Conservation (phyloP, 2,888 invertebrate genomes). For the Sturmia bella region DNA sequence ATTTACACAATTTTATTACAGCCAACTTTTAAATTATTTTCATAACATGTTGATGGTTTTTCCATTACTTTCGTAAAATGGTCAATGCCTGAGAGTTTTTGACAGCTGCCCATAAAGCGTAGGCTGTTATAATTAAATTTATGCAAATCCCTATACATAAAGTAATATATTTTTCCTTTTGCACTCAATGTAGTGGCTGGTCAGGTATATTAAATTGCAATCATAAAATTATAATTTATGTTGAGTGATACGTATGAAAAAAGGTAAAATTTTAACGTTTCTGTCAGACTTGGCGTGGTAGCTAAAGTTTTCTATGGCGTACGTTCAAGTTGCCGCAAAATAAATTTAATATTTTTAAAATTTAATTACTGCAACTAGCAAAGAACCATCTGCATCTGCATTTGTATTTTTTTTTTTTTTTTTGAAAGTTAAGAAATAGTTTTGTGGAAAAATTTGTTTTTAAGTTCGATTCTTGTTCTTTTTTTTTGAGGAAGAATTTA, state of each 20-base stretch:
- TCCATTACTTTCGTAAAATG: slow-evolving; percentile 4
- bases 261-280: no score
- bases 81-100: slow-evolving; percentile 24
- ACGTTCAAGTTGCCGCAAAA: not conserved
- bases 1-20: slow-evolving; percentile 7
- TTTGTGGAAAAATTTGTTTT: not conserved
- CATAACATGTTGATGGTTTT: slow-evolving; percentile 7
- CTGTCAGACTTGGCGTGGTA: no score
- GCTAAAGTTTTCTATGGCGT: no score
- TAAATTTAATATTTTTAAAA: slow-evolving; percentile 9
- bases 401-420: slow-evolving; percentile 26
- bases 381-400: slow-evolving; percentile 29
- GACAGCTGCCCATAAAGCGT: slow-evolving; percentile 20
- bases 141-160: slow-evolving; percentile 55
- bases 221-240: slow-evolving; percentile 28
- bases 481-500: slow-evolving; percentile 3
- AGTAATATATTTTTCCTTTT: slow-evolving; percentile 1
- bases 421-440: no score
- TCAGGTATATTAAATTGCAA: slow-evolving; percentile 17
- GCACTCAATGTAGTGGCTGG: not conserved
- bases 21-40: slow-evolving; percentile 23
- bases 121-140: slow-evolving; percentile 50
- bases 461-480: not conserved
- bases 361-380: slow-evolving; percentile 17
- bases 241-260: not conserved